phyloP scores from a whole-genome alignment of 2,113 vertebrate species.

The Larimichthys crocea region DNA sequence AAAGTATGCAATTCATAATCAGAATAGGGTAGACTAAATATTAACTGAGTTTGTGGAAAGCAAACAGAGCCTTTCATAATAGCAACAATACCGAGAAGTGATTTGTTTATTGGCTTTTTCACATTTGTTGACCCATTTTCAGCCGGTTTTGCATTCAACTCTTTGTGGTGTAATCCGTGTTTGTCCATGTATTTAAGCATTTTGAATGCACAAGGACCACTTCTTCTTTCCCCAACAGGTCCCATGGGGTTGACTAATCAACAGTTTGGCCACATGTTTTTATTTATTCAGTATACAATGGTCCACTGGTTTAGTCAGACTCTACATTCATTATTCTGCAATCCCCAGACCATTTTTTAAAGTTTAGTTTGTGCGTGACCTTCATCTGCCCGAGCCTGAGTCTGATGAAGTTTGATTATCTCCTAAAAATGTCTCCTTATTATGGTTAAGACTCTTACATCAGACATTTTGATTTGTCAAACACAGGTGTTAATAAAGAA shows the following conservation, averaged over 20 bases:
- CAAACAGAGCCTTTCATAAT: neutral
- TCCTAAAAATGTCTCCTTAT: neutral
- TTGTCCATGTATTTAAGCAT: conserved; percentile 19
- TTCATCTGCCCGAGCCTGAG: conserved; percentile 7
- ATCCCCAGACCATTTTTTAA: conserved; percentile 17
- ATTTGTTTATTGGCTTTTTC: conserved; percentile 11
- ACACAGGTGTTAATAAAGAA: neutral
- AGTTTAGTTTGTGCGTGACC: conserved; percentile 25
- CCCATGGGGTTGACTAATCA: conserved; percentile 32
- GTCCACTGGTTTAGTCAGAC: conserved; percentile 7
- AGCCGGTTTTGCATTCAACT: neutral
- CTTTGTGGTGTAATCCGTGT: conserved; percentile 10
- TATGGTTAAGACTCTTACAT: neutral
- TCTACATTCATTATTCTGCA: conserved; percentile 24
- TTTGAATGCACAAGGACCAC: conserved; percentile 2
- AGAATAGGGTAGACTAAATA: neutral
- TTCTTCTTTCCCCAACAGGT: conserved; percentile 4
- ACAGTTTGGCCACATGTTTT: conserved; percentile 30
- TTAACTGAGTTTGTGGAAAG: neutral
- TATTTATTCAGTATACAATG: conserved; percentile 10
- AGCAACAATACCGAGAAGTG: neutral
- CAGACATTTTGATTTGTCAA: neutral
- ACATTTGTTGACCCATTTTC: conserved; percentile 9
- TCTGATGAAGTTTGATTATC: conserved; percentile 39
- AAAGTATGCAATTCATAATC: neutral